Conservation (phyloP, 2,797 vertebrate genomes). For the Eremophila alpestris region DNA sequence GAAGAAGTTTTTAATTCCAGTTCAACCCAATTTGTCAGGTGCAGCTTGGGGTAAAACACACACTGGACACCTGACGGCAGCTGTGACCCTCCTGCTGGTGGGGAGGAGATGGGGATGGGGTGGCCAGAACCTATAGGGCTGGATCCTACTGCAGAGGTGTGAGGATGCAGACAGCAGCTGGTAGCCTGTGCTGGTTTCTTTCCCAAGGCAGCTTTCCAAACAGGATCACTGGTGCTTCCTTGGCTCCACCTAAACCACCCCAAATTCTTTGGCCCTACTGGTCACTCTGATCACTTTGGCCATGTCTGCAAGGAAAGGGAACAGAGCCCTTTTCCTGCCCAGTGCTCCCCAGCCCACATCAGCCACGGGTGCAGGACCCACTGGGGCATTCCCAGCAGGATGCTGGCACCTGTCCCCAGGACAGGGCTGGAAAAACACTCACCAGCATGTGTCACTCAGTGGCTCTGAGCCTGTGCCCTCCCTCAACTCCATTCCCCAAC, state of each 20-base stretch:
- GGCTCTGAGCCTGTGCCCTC: not conserved
- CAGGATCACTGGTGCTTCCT: not conserved
- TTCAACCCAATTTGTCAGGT: not conserved
- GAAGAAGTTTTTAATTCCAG: not conserved
- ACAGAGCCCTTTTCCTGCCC: not conserved
- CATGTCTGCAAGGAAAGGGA: not conserved
- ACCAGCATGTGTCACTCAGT: not conserved
- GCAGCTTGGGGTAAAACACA: not conserved
- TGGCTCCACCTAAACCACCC: not conserved
- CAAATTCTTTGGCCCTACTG: not conserved
- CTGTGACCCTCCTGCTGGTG: not conserved
- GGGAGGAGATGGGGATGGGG: not conserved
- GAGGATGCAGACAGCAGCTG: not conserved
- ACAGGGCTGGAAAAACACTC: not conserved
- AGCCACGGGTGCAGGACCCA: not conserved
- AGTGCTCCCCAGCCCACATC: not conserved
- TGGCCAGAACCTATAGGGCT: not conserved
- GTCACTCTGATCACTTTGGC: not conserved
- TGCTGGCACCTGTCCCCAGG: not conserved
- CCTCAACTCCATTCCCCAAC: fast-evolving
- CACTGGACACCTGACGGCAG: not conserved
- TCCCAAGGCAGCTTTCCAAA: not conserved
- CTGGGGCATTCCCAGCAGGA: fast-evolving
- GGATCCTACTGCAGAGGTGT: not conserved
- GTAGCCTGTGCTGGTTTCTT: not conserved